Evolutionary conservation across 2,113 vertebrate species (phyloP), one percentile per base, ranked within the genome.

Genomic region (Chaetops frenatus): DNA sequence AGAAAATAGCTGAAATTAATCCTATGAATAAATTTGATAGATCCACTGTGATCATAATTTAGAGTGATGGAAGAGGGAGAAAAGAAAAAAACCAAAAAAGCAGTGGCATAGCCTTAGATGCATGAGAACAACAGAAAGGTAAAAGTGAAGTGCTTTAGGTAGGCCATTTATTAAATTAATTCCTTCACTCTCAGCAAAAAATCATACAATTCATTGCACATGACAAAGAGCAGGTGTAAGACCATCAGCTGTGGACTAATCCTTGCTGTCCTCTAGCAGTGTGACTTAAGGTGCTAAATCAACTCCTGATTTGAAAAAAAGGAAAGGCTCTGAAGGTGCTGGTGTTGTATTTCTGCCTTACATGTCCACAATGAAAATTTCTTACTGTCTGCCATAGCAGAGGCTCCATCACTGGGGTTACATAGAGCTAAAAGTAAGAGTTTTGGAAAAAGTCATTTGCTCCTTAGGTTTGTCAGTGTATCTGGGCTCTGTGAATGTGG

Each of bases 1-100:
- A 84, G 65, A 91, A 96, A 92, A 89, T 12, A 91, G 78, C n/a
- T 76, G 48, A 61, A 96, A 47, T 93, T 83, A 94, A 69, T 89
- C 48, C 60, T 36, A 20, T 62, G 56, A 78, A 71, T 90, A 94
- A 66, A 84, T 81, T 70, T 74, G 69, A 58, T 89, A 45, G 51
- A 51, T 81, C 47, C 65, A 28, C 51, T 7, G 1, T 73, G 72
- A 67, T 64, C 57, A 21, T 69, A 44, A 92, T 56, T 67, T 71
- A 53, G 86, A 90, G 19, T 51, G 40, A 76, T 57, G n/a, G 57
- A 57, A 66, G 86, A 65, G 58, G 70, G n/a, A 61, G 23, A 24
- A 82, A 45, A 74, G 28, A 15, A 51, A 70, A 81, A 48, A 10
- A 38, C n/a, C n/a, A 58, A 38, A 45, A 73, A 73, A 50, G 25